Percentiles rank a stretch among this genome's conserved stretches.
Evolutionary conservation across 1,140 invertebrate species (phyloP).

Genomic region (Hypothenemus hampei): DNA sequence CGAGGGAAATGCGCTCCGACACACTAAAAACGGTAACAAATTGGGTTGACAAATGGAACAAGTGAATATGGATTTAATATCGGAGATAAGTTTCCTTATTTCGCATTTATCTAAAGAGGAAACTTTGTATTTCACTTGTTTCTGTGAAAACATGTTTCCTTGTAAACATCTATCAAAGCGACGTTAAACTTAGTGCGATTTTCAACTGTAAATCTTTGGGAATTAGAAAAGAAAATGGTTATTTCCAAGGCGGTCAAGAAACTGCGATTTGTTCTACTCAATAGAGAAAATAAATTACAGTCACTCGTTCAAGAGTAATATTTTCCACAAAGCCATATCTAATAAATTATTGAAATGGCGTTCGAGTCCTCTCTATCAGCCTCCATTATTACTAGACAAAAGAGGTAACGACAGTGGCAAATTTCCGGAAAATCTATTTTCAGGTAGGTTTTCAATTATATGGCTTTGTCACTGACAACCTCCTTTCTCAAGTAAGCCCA

Average conservation of each 20-base stretch:
- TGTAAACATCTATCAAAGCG: constrained; percentile 28
- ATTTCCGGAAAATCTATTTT: constrained; percentile 31
- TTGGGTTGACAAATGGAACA: constrained; percentile 21
- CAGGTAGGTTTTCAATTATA: constrained; percentile 34
- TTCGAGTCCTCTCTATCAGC: constrained; percentile 18
- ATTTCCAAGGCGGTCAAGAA: not conserved
- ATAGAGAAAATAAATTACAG: constrained; percentile 8
- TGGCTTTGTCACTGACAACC: constrained; percentile 29
- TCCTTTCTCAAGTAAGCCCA: constrained; percentile 26
- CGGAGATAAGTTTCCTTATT: constrained; percentile 19
- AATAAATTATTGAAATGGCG: constrained; percentile 22
- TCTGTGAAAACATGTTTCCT: constrained; percentile 22
- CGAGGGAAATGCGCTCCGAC: not conserved
- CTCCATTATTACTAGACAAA: constrained; percentile 16
- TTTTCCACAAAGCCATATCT: constrained; percentile 17
- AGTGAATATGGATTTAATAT: constrained; percentile 26
- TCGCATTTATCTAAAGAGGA: constrained; percentile 13
- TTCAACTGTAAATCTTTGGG: constrained; percentile 5
- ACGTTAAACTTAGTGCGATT: constrained; percentile 21
- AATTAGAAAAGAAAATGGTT: not conserved
- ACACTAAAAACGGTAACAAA: constrained; percentile 19
- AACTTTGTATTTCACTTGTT: constrained; percentile 24
- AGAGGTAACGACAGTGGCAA: constrained; percentile 26
- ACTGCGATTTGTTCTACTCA: constrained; percentile 8
- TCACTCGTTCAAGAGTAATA: constrained; percentile 10